phyloP scores from a whole-genome alignment of 2,113 vertebrate species.

The Meles meles region DNA sequence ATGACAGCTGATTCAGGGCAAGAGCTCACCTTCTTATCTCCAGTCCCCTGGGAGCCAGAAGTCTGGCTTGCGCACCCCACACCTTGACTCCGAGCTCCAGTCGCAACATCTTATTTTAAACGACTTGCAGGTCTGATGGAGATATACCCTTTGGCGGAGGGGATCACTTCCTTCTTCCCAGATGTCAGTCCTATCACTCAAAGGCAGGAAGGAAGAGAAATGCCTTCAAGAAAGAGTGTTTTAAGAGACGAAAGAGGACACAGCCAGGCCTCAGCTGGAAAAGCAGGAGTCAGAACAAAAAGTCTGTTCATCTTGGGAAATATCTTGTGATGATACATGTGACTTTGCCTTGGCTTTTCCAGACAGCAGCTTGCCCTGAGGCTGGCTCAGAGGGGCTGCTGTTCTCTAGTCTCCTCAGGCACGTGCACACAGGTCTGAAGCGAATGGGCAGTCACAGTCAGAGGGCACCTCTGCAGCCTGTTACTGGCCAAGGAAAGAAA shows the following conservation, averaged over 20 bases:
- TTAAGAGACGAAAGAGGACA: neutral
- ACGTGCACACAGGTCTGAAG: neutral
- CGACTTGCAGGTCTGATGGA: slow-evolving; percentile 17
- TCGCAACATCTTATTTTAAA: neutral
- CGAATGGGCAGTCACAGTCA: neutral
- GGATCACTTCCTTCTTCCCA: neutral
- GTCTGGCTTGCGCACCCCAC: neutral
- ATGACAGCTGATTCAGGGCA: neutral
- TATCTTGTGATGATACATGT: neutral
- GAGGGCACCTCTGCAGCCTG: neutral
- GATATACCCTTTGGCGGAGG: neutral
- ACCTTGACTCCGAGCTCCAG: neutral
- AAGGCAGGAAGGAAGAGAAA: neutral
- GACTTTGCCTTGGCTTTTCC: neutral
- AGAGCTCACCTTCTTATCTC: neutral
- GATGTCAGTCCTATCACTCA: neutral
- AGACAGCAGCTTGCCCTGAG: neutral
- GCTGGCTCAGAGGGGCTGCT: neutral
- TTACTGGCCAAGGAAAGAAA: neutral
- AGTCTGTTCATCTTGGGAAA: neutral
- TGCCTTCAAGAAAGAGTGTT: neutral
- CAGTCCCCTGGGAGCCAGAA: neutral
- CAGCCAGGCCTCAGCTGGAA: neutral
- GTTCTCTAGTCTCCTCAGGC: neutral
- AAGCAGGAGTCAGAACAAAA: neutral